Conservation (phyloP, 2,888 invertebrate genomes). For the Scrobipalpa atriplicella region DNA sequence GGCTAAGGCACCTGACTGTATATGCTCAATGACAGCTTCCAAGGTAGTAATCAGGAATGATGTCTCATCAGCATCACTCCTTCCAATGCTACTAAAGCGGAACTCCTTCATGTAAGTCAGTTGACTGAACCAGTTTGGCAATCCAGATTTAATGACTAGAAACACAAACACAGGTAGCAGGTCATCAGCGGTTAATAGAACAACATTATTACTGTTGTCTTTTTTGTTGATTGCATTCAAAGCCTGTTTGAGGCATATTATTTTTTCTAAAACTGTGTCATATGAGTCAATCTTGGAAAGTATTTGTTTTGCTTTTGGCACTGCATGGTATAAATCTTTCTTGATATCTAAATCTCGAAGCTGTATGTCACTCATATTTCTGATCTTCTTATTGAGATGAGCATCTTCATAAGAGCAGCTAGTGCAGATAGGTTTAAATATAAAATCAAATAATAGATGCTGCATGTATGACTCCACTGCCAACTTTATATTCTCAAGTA, state of each 20-base stretch:
- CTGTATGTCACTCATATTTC: slow-evolving; percentile 88
- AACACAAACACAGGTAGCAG: slow-evolving; percentile 90
- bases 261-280: slow-evolving; percentile 89
- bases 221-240: slow-evolving; percentile 80
- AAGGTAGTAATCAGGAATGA: slow-evolving; percentile 89
- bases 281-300: slow-evolving; percentile 87
- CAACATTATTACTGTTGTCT: slow-evolving; percentile 71
- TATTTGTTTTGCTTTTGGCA: slow-evolving; percentile 88
- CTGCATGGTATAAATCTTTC: slow-evolving; percentile 84
- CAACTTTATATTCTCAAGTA: slow-evolving; percentile 85
- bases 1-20: slow-evolving; percentile 83
- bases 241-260: slow-evolving; percentile 87
- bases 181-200: slow-evolving; percentile 87
- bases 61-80: slow-evolving; percentile 85
- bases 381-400: slow-evolving; percentile 90
- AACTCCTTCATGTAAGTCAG: slow-evolving; percentile 90
- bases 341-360: slow-evolving; percentile 87
- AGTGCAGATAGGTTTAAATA: slow-evolving; percentile 87
- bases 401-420: slow-evolving; percentile 87
- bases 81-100: slow-evolving; percentile 84
- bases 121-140: slow-evolving; percentile 93
- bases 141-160: slow-evolving; percentile 89
- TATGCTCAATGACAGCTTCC: slow-evolving; percentile 92
- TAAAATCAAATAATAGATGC: slow-evolving; percentile 85
- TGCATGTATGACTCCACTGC: slow-evolving; percentile 91